Conservation (phyloP, 1,140 invertebrate genomes). For the Drosophila parvula region DNA sequence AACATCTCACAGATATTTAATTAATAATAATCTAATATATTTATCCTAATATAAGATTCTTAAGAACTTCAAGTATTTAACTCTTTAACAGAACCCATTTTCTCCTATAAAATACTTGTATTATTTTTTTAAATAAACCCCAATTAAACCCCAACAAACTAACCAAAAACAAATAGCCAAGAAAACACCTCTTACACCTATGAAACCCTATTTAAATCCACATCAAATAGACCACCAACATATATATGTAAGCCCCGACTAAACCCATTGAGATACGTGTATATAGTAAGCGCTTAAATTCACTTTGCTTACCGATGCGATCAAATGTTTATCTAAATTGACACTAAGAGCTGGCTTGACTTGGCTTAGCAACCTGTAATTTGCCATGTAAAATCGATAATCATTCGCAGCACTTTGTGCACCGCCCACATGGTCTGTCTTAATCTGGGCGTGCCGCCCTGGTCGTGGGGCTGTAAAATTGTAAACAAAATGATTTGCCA, state of each 20-base stretch:
- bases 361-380: slow-evolving; percentile 50
- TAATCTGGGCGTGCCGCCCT: slow-evolving; percentile 42
- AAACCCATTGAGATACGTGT: slow-evolving; percentile 5
- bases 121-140: neutral
- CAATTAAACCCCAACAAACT: too few species aligned
- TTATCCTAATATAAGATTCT: neutral
- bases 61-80: neutral
- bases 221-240: neutral
- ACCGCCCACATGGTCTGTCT: slow-evolving; percentile 51
- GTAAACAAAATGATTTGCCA: slow-evolving; percentile 82
- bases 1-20: too few species aligned
- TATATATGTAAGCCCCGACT: slow-evolving; percentile 18
- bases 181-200: neutral
- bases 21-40: too few species aligned
- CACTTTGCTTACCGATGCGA: slow-evolving; percentile 22
- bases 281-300: slow-evolving; percentile 16
- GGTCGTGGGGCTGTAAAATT: slow-evolving; percentile 63
- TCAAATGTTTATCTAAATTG: slow-evolving; percentile 48
- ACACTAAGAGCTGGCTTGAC: slow-evolving; percentile 17
- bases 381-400: slow-evolving; percentile 80
- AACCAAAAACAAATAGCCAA: neutral
- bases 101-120: neutral
- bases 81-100: neutral
- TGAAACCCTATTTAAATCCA: neutral
- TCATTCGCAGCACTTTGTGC: slow-evolving; percentile 76